These are phyloP conservation scores for Sminthopsis crassicaudata DNA, from an alignment of 2,113 vertebrate species.

Conservation along the genomic window DNA sequence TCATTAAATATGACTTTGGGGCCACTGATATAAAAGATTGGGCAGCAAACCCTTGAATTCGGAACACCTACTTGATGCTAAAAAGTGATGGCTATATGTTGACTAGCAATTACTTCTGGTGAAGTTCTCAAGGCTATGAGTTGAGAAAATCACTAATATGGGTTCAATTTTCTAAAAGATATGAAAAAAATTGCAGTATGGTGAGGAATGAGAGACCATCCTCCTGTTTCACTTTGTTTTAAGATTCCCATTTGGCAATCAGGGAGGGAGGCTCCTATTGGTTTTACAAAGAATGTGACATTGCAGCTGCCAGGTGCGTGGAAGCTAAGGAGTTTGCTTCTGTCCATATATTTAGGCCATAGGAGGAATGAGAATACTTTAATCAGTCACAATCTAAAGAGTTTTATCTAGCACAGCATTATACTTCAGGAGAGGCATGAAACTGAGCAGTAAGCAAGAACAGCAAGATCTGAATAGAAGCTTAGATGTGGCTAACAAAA, in stretches of 20 bases:
- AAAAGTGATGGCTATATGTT: not conserved
- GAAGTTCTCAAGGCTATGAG: constrained; percentile 48
- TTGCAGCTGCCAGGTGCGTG: constrained; percentile 11
- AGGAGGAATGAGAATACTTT: constrained; percentile 29
- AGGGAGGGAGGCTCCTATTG: not conserved
- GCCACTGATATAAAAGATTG: not conserved
- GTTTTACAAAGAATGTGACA: constrained; percentile 12
- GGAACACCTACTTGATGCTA: not conserved
- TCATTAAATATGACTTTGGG: not conserved
- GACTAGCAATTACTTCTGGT: not conserved
- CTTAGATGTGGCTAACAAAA: not conserved
- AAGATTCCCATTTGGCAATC: not conserved
- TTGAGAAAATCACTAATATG: constrained; percentile 57
- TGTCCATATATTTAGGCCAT: constrained; percentile 20
- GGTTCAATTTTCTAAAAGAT: not conserved
- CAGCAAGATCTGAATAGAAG: no score
- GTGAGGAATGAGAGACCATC: not conserved
- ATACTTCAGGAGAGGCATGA: not conserved
- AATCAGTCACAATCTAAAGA: constrained; percentile 6
- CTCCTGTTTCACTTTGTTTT: not conserved
- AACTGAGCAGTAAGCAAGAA: not conserved
- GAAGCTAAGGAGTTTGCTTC: constrained; percentile 16
- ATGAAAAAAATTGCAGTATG: not conserved
- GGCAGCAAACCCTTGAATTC: not conserved
- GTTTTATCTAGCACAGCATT: not conserved